Base-by-base conservation (phyloP, 1,140 invertebrate genomes). In the Drepana arcuata region DNA sequence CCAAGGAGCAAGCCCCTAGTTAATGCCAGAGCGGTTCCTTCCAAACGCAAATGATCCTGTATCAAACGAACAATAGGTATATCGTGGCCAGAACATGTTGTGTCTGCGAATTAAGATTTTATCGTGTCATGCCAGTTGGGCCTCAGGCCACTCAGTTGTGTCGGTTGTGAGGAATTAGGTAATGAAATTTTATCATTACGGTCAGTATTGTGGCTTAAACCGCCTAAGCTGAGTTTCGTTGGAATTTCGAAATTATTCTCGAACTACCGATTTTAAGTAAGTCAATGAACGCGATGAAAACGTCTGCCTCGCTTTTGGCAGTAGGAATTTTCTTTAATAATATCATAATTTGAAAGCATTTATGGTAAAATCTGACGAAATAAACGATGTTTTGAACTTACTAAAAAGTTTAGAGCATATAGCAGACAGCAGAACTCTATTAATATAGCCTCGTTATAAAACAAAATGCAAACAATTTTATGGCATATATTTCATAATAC, bases 101-200 rank as follows among this genome's bases (percentile, higher is more conserved):
- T 34, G 34, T 47, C 51, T 35, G 50, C 58, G 69, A 67, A 75
- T 71, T 69, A 67, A 75, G 68, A 75, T 75, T 21, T 48, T 75
- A 75, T 75, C 71, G 14, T 11, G 14, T 44, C 58, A 41, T 58
- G 51, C 50, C 55, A 38, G 45, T 46, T 49, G 48, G 39, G 30
- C 35, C 21, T 27, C 41, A 39, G 41, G 25, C 34, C 30, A 32
- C 31, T 29, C 2, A 21, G 38, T 26, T 10, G n/a, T 26, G 9
- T 28, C 12, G 14, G 47, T 34, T 52, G 37, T 23, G 40, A 36
- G 42, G 33, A 52, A 42, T 45, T 35, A 35, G 26, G 30, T 28
- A 41, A 40, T 39, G 14, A 23, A 7, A 3, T 2, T 11, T 15
- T 27, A 16, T 27, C 9, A 13, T 2, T 26, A 30, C 14, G 2